Base-by-base conservation (phyloP, 2,888 invertebrate genomes). In the Rhagonycha lutea region DNA sequence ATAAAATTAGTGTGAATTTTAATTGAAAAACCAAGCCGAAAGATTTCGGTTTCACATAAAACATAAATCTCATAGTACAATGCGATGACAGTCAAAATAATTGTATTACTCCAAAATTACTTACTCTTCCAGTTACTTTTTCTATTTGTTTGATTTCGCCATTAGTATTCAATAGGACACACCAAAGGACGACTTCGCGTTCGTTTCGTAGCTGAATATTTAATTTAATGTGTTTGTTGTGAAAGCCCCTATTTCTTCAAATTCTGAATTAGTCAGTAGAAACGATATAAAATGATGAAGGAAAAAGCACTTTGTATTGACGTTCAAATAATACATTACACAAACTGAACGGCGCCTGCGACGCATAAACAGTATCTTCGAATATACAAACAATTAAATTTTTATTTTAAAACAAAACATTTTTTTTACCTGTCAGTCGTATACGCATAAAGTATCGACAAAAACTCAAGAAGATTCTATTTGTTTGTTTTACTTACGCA, bases 231-330 rank as follows among this genome's bases (percentile, higher is more conserved):
- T 29, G 71, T 23, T 65, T 71, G 65, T 71, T 65, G 63, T 65
- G 47, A 71, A 71, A 47, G 47, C 18, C 14, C 28, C 12, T 70
- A 14, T 63, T 23, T 71, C 62, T 60, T 70, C 70, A 70, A 62
- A 23, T 62, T 62, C 28, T 61, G 28, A 60, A 61, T 70, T 70
- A 62, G 70, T 71, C 63, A 63, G 60, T 24, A 47, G 70, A 61
- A 71, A 71, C 63, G 70, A 71, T 18, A 70, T 70, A 60, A 61
- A 70, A 70, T 28, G 70, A 61, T 71, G 70, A 62, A 61, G 63
- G 62, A 71, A 65, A 71, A 71, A 71, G 62, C 71, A 63, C 32
- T 71, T 71, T 32, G 29, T 32, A 62, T 26, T 61, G 70, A 70
- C 70, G 60, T 28, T 61, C 70, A 70, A 47, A 65, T 71, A 71